These are phyloP conservation scores for Ommatoiulus sabulosus DNA, from an alignment of 2,888 invertebrate species.

Conservation along the genomic window DNA sequence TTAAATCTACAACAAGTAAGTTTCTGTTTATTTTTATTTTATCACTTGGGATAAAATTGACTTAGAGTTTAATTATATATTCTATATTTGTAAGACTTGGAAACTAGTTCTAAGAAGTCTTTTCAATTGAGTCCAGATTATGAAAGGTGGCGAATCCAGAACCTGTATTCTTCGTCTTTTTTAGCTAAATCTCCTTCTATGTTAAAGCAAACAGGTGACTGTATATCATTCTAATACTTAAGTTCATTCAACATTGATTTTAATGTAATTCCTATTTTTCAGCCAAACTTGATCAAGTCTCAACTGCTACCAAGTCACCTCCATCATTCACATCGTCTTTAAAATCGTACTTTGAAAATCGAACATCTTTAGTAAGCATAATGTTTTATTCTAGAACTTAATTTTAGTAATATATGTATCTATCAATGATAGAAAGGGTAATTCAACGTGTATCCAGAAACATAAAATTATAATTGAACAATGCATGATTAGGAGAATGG, in stretches of 20 bases:
- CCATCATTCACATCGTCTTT: background rate
- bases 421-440: background rate
- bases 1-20: conserved; percentile 70
- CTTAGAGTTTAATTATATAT: background rate
- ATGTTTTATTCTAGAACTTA: background rate
- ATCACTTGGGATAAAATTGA: background rate
- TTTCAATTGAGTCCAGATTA: background rate
- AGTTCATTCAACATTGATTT: background rate
- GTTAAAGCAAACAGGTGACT: background rate
- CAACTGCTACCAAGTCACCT: background rate
- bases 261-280: background rate
- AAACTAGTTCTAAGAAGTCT: background rate
- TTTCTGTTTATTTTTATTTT: conserved; percentile 68
- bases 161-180: conserved; percentile 38
- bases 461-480: no score
- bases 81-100: background rate
- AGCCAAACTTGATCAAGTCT: background rate
- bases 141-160: conserved; percentile 35
- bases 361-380: background rate
- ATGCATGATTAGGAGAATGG: no score
- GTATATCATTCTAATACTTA: background rate
- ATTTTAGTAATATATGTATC: background rate
- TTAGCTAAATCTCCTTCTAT: background rate
- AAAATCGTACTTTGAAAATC: background rate
- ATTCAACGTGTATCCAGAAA: no score